These are phyloP conservation scores for Corythoichthys haematopterus DNA, from an alignment of 2,113 vertebrate species.

Conservation along the genomic window DNA sequence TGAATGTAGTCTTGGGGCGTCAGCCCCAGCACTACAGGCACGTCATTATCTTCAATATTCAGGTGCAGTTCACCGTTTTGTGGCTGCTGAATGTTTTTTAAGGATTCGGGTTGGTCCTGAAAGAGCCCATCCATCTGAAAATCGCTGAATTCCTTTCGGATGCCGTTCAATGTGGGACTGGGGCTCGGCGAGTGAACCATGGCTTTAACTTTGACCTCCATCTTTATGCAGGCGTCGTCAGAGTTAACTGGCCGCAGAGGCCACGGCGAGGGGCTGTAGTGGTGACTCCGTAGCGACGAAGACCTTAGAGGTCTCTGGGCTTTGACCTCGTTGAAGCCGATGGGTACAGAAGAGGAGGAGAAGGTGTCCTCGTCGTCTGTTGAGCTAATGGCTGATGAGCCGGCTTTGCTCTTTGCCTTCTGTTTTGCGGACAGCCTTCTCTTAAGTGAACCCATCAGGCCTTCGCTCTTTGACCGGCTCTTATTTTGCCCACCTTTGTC, in stretches of 20 bases:
- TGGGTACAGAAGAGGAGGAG: conserved; percentile 86
- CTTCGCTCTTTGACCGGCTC: conserved; percentile 85
- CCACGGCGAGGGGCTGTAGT: conserved; percentile 96
- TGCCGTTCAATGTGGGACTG: conserved; percentile 86
- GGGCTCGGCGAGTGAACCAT: conserved; percentile 89
- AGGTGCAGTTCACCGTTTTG: conserved; percentile 84
- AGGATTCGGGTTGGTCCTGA: conserved; percentile 76
- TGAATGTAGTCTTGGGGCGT: conserved; percentile 98
- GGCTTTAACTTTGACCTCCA: conserved; percentile 96
- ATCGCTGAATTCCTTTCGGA: conserved; percentile 88
- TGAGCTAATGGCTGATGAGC: conserved; percentile 74
- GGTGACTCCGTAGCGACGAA: conserved; percentile 87
- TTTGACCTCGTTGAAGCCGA: conserved; percentile 88
- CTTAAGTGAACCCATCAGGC: conserved; percentile 95
- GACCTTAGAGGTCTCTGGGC: conserved; percentile 89
- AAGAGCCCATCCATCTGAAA: conserved; percentile 83
- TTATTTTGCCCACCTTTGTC: conserved; percentile 82
- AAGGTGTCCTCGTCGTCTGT: conserved; percentile 88
- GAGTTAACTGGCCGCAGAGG: conserved; percentile 87
- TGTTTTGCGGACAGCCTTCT: conserved; percentile 93
- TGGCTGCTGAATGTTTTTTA: conserved; percentile 81
- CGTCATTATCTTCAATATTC: conserved; percentile 86
- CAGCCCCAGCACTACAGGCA: conserved; percentile 96
- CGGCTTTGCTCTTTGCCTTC: conserved; percentile 87
- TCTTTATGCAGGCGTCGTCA: conserved; percentile 91